Evolutionary conservation across 2,113 vertebrate species (phyloP).

Genomic region (Phylloscopus whistleri): DNA sequence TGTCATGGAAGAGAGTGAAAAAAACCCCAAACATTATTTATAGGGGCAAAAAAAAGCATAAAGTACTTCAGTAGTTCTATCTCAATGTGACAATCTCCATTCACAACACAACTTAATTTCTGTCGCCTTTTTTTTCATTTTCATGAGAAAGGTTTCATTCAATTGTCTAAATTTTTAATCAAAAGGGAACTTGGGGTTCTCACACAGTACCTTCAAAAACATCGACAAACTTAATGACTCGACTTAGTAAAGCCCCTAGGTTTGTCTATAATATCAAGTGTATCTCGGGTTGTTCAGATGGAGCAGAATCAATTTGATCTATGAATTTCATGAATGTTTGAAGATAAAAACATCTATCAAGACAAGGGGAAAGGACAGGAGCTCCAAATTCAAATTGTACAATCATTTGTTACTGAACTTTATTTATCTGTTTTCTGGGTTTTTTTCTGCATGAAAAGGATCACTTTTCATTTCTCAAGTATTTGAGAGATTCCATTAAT

Average conservation of each 20-base stretch:
- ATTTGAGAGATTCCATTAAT: neutral
- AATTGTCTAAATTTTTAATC: neutral
- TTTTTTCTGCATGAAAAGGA: neutral
- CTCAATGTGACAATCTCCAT: neutral
- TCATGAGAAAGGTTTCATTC: neutral
- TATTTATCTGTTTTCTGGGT: neutral
- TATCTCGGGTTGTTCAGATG: neutral
- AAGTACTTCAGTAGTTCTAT: neutral
- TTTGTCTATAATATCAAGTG: neutral
- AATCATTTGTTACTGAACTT: neutral
- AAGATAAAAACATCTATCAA: neutral
- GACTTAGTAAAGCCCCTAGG: neutral
- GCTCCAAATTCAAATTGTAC: neutral
- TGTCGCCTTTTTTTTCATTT: neutral
- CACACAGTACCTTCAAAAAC: neutral
- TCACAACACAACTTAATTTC: neutral
- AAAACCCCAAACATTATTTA: neutral
- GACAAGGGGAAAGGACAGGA: neutral
- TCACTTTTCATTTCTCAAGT: neutral
- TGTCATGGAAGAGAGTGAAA: neutral
- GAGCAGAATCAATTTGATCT: neutral
- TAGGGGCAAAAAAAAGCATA: neutral
- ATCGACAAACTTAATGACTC: neutral
- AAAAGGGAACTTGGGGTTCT: neutral
- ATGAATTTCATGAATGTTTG: neutral